These are phyloP conservation scores for Crax fasciolata DNA, from an alignment of 2,797 vertebrate species.

Conservation along the genomic window DNA sequence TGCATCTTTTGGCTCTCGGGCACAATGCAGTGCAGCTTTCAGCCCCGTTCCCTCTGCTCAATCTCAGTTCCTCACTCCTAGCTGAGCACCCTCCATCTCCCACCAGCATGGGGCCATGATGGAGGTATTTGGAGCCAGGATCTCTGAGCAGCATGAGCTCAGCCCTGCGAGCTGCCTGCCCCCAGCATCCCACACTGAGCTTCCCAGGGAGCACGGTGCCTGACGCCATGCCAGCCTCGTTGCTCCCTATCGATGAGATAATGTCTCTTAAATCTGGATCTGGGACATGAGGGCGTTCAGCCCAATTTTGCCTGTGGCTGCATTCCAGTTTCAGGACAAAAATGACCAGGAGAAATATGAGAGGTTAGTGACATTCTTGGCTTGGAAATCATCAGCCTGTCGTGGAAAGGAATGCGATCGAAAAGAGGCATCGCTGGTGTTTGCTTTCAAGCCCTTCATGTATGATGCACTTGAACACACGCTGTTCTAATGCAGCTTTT, in stretches of 20 bases:
- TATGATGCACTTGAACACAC: conserved; percentile 2
- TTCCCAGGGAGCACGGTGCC: not conserved
- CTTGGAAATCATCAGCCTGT: conserved; percentile 65
- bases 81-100: not conserved
- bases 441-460: conserved; percentile 70
- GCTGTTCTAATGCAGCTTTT: not conserved
- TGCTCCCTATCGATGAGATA: conserved; percentile 74
- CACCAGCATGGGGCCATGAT: not conserved
- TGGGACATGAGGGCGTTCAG: conserved; percentile 55
- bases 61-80: not conserved
- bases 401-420: conserved; percentile 73
- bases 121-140: not conserved
- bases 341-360: conserved; percentile 77
- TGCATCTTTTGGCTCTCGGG: not conserved
- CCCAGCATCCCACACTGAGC: not conserved
- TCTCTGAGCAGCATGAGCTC: not conserved
- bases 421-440: conserved; percentile 46
- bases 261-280: conserved; percentile 76
- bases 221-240: conserved; percentile 25
- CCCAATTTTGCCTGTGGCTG: not conserved
- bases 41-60: not conserved
- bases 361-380: conserved; percentile 76
- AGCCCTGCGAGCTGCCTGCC: not conserved
- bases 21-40: not conserved
- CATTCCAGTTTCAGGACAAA: conserved; percentile 68